These are phyloP conservation scores for Colius striatus DNA, from an alignment of 2,113 vertebrate species.

Conservation along the genomic window DNA sequence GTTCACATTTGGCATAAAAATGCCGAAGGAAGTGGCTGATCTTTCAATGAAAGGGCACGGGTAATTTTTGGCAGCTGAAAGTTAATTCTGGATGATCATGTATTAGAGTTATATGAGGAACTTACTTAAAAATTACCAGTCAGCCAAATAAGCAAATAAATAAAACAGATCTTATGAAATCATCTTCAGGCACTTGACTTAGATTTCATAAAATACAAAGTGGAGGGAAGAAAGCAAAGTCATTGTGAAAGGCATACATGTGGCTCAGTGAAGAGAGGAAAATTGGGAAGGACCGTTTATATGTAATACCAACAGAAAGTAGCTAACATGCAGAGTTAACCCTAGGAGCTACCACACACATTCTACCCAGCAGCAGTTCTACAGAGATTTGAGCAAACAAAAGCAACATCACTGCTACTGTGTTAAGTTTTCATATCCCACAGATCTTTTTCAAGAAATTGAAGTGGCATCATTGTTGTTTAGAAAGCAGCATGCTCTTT, in stretches of 20 bases:
- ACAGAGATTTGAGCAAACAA: neutral
- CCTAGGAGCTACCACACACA: neutral
- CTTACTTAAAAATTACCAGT: constrained; percentile 22
- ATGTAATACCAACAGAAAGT: neutral
- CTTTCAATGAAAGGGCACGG: neutral
- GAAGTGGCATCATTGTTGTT: neutral
- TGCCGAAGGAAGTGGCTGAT: constrained; percentile 6
- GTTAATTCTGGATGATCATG: neutral
- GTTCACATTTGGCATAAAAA: constrained; percentile 12
- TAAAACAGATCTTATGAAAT: neutral
- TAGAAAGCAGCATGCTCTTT: neutral
- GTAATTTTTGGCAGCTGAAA: constrained; percentile 7
- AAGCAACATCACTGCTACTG: neutral
- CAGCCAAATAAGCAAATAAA: constrained; percentile 17
- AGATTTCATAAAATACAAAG: neutral
- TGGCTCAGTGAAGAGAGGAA: neutral
- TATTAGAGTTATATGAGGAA: neutral
- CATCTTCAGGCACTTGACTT: neutral
- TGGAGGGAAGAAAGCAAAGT: neutral
- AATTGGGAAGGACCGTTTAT: neutral
- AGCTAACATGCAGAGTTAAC: neutral
- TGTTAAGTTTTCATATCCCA: neutral
- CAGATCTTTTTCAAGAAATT: neutral
- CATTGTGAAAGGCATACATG: neutral
- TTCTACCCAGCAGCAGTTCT: neutral